Conservation (phyloP, 2,113 vertebrate genomes). For the Glaucomys volans region DNA sequence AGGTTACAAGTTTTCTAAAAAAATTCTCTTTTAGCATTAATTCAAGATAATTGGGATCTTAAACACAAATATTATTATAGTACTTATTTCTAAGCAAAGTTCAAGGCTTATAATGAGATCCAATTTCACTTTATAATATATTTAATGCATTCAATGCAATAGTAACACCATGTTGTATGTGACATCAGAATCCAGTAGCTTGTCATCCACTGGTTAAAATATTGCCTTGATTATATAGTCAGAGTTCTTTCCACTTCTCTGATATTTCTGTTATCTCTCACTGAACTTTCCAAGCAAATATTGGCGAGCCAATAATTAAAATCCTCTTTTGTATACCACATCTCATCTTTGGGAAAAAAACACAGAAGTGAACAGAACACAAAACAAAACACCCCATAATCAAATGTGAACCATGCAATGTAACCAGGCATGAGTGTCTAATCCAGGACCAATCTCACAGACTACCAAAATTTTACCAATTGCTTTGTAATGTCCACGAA, state of each 20-base stretch:
- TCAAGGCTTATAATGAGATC: neutral
- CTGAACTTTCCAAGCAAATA: neutral
- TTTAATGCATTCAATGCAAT: neutral
- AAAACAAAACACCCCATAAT: neutral
- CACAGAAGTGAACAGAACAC: neutral
- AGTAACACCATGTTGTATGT: neutral
- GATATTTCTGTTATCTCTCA: neutral
- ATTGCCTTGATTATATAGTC: neutral
- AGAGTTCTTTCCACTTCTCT: neutral
- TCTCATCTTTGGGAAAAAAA: too few species aligned
- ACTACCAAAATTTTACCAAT: neutral
- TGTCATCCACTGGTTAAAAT: neutral
- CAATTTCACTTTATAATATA: neutral
- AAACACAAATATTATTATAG: neutral
- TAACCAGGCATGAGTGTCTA: neutral
- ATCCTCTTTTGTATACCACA: neutral
- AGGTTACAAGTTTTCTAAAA: constrained; percentile 29
- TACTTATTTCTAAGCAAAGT: neutral
- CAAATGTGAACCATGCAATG: neutral
- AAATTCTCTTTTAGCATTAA: neutral
- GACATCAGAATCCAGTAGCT: neutral
- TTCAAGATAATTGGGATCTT: constrained; percentile 32
- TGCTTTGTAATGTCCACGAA: neutral
- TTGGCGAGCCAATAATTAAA: neutral
- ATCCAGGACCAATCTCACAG: neutral